Conservation (phyloP, 2,797 vertebrate species). For the Xiphophorus birchmanni region DNA sequence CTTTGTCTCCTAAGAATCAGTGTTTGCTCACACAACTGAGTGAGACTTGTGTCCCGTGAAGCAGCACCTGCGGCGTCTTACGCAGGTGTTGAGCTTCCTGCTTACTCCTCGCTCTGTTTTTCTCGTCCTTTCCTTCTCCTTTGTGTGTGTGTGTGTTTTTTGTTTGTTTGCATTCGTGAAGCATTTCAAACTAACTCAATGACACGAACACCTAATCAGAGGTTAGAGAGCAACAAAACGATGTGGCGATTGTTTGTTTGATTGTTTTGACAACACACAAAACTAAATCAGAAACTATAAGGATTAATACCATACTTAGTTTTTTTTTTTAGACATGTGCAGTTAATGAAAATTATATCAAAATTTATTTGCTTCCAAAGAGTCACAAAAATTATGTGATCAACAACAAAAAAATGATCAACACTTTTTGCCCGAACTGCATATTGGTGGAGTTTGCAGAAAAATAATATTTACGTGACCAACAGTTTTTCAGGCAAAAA, state of each 20-base stretch:
- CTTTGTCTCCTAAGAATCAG: conserved; percentile 54
- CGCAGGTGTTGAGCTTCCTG: conserved; percentile 25
- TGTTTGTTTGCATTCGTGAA: background rate
- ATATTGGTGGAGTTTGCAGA: background rate
- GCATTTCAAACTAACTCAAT: background rate
- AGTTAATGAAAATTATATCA: background rate
- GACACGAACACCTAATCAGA: background rate
- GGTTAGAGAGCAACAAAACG: background rate
- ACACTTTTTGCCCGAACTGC: background rate
- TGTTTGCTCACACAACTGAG: conserved; percentile 30
- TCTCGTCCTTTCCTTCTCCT: background rate
- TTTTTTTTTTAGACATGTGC: background rate
- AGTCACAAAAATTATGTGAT: background rate
- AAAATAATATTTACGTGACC: background rate
- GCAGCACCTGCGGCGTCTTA: conserved; percentile 37
- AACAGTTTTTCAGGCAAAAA: background rate
- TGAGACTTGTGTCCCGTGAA: conserved; percentile 40
- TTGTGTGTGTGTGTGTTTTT: background rate
- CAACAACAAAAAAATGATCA: background rate
- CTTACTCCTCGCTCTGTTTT: conserved; percentile 6
- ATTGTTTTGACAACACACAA: background rate
- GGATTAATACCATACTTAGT: background rate
- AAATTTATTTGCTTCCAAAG: background rate
- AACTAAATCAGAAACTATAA: background rate
- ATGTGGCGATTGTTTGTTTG: background rate